Conservation (phyloP, 2,797 vertebrate species). For the Gymnothorax javanicus region DNA sequence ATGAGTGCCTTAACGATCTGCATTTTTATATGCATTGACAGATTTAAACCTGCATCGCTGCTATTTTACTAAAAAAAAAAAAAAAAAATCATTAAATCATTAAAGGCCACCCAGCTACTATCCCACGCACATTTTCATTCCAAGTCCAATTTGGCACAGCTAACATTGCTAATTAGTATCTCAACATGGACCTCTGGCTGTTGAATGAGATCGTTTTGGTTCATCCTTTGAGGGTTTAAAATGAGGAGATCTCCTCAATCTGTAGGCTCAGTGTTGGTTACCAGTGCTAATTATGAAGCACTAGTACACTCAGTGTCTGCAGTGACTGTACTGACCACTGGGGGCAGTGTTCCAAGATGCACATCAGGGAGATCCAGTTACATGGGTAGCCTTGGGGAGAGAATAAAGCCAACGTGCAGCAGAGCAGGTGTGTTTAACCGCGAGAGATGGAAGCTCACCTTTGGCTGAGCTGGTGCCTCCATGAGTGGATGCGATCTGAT, state of each 20-base stretch:
- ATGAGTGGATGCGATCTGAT: slow-evolving; percentile 83
- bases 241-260: too few relatives aligned
- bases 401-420: not conserved
- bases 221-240: too few relatives aligned
- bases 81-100: slow-evolving; percentile 18
- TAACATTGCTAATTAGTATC: too few relatives aligned
- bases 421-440: not conserved
- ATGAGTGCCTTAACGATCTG: not conserved
- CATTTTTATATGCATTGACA: slow-evolving; percentile 2
- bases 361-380: not conserved
- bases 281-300: slow-evolving; percentile 28
- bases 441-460: slow-evolving; percentile 71
- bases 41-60: slow-evolving; percentile 23
- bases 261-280: too few relatives aligned
- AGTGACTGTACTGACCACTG: slow-evolving; percentile 31
- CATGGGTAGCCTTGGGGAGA: not conserved
- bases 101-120: too few relatives aligned
- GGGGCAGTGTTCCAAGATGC: slow-evolving; percentile 24
- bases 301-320: slow-evolving; percentile 54
- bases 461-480: slow-evolving; percentile 83
- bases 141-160: too few relatives aligned
- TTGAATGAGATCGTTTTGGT: too few relatives aligned
- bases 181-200: too few relatives aligned
- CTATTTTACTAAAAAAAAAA: slow-evolving; percentile 35
- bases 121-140: too few relatives aligned